Conservation (phyloP, 2,888 invertebrate genomes). For the Acleris laterana region DNA sequence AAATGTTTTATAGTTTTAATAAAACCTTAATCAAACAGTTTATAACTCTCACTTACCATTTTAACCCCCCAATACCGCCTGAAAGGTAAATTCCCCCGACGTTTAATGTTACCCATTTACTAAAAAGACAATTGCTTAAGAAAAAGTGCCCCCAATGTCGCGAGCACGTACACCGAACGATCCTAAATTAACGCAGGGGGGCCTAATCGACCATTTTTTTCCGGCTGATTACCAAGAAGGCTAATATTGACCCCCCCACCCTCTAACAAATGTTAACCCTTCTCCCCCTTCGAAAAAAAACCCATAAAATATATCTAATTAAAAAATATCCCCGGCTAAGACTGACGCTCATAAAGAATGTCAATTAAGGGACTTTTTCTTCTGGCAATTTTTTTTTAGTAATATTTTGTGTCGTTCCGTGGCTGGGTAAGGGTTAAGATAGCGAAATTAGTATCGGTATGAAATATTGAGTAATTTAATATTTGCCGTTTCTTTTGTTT, state of each 20-base stretch:
- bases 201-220: slow-evolving; percentile 83
- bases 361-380: slow-evolving; percentile 83
- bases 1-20: background rate
- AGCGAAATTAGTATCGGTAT: slow-evolving; percentile 84
- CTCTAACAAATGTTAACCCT: slow-evolving; percentile 84
- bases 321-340: slow-evolving; percentile 84
- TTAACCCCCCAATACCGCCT: slow-evolving; percentile 38
- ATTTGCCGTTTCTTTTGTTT: slow-evolving; percentile 58
- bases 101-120: slow-evolving; percentile 59
- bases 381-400: slow-evolving; percentile 57
- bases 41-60: background rate
- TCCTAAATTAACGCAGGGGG: slow-evolving; percentile 81
- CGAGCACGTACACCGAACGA: slow-evolving; percentile 72
- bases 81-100: slow-evolving; percentile 55
- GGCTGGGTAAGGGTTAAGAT: slow-evolving; percentile 81
- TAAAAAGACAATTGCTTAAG: slow-evolving; percentile 60
- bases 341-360: slow-evolving; percentile 85
- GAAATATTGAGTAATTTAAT: slow-evolving; percentile 84
- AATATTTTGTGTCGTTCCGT: slow-evolving; percentile 77
- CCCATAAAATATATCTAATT: slow-evolving; percentile 86
- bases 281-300: slow-evolving; percentile 81
- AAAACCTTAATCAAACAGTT: slow-evolving; percentile 2
- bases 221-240: slow-evolving; percentile 81
- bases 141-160: slow-evolving; percentile 48
- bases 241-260: slow-evolving; percentile 80